Conservation (phyloP, 2,113 vertebrate species). For the Macquaria australasica region DNA sequence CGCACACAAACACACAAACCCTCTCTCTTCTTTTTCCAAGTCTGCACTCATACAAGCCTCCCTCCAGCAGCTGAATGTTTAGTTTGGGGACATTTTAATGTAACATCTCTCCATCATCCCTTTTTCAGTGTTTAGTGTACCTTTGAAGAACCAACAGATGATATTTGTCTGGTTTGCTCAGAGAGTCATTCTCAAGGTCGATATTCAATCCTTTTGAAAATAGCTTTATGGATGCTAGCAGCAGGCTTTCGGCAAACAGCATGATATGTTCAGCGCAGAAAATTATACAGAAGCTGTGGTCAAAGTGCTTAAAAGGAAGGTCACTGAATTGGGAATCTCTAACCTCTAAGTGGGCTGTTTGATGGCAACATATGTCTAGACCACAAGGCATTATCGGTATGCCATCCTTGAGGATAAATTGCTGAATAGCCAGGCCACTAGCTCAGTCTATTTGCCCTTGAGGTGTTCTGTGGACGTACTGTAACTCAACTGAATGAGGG, state of each 20-base stretch:
- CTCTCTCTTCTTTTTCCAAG: conserved; percentile 24
- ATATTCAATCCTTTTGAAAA: conserved; percentile 13
- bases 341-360: conserved; percentile 47
- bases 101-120: background rate
- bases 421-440: conserved; percentile 43
- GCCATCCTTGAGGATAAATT: conserved; percentile 58
- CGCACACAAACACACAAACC: background rate
- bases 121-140: background rate
- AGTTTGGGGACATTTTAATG: background rate
- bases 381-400: conserved; percentile 51
- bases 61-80: conserved; percentile 13
- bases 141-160: conserved; percentile 3
- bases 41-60: background rate
- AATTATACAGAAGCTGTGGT: conserved; percentile 63
- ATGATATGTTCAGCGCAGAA: conserved; percentile 37
- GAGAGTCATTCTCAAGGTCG: conserved; percentile 16
- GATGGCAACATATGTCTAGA: conserved; percentile 65
- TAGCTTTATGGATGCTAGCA: conserved; percentile 6
- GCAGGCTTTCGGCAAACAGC: conserved; percentile 19
- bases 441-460: conserved; percentile 56
- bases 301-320: conserved; percentile 60
- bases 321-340: conserved; percentile 55
- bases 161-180: conserved; percentile 6
- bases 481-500: conserved; percentile 52
- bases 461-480: conserved; percentile 54